A percentile compares a stretch with the other conserved stretches of the same genome.
These are phyloP conservation scores for Larimichthys polyactis DNA, from an alignment of 2,113 vertebrate genomes.

Conservation along the genomic window DNA sequence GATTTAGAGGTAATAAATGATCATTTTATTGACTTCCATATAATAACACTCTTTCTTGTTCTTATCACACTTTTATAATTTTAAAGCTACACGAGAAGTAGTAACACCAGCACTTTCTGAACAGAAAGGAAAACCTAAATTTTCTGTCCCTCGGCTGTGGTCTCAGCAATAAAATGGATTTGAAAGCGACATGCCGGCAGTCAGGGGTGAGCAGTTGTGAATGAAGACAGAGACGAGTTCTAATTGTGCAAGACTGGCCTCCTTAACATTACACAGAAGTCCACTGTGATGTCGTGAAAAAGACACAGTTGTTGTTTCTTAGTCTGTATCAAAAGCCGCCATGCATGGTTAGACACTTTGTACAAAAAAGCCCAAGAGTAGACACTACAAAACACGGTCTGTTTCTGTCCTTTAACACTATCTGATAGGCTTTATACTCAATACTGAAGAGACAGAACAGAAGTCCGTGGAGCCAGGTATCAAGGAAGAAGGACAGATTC, in stretches of 20 bases:
- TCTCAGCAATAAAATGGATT: neutral
- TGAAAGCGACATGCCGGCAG: slow-evolving; percentile 24
- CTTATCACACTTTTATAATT: neutral
- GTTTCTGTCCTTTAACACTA: neutral
- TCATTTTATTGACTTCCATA: neutral
- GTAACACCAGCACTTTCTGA: neutral
- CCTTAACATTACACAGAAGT: slow-evolving; percentile 32
- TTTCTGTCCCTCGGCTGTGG: neutral
- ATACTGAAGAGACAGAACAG: neutral
- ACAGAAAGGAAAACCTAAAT: neutral
- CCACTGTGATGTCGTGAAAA: slow-evolving; percentile 13
- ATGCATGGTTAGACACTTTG: slow-evolving; percentile 37
- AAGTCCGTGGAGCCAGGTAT: neutral
- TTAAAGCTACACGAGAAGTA: neutral
- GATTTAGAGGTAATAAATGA: neutral
- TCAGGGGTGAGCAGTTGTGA: slow-evolving; percentile 42
- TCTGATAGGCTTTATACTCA: neutral
- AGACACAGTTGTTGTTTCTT: slow-evolving; percentile 26
- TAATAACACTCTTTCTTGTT: neutral
- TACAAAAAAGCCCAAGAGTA: neutral
- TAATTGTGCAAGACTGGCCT: slow-evolving; percentile 1
- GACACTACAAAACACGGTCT: neutral
- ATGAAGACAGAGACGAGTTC: slow-evolving; percentile 4
- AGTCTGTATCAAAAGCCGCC: slow-evolving; percentile 35
- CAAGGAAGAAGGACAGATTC: neutral